Conservation (phyloP, 2,797 vertebrate species). For the Diplodus puntazzo region DNA sequence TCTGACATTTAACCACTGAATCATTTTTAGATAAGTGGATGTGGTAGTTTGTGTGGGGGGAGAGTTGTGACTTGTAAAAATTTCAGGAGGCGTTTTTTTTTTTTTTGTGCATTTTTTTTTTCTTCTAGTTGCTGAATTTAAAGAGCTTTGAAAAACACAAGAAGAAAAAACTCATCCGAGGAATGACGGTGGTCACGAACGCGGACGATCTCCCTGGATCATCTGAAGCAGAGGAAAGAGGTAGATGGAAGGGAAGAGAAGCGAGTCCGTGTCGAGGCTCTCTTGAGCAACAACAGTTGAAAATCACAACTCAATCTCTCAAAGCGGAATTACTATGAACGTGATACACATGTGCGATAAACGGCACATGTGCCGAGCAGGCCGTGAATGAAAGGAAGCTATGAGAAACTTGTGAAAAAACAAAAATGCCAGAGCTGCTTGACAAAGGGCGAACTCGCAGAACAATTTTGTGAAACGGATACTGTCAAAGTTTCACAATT, state of each 20-base stretch:
- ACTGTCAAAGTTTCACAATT: slow-evolving; percentile 52
- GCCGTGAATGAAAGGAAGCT: slow-evolving; percentile 30
- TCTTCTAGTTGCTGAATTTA: slow-evolving; percentile 41
- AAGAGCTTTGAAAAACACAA: slow-evolving; percentile 31
- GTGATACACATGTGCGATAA: slow-evolving; percentile 42
- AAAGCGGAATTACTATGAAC: slow-evolving; percentile 23
- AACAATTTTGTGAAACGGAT: slow-evolving; percentile 57
- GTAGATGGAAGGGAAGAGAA: not conserved
- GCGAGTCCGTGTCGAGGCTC: not conserved
- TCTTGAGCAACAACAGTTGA: slow-evolving; percentile 20
- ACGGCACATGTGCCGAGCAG: slow-evolving; percentile 37
- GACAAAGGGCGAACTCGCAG: slow-evolving; percentile 39
- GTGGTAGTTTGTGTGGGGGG: slow-evolving; percentile 25
- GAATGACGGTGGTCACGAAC: not conserved
- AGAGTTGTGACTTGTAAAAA: slow-evolving; percentile 50
- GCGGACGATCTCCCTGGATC: not conserved
- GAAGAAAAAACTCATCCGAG: not conserved
- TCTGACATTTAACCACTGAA: slow-evolving; percentile 83
- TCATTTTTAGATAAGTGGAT: slow-evolving; percentile 79
- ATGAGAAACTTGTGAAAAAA: not conserved
- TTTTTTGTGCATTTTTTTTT: too few relatives aligned
- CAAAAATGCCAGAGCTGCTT: slow-evolving; percentile 1
- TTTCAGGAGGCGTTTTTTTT: slow-evolving; percentile 25
- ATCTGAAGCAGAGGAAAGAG: not conserved
- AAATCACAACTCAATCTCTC: slow-evolving; percentile 16